A percentile compares a stretch with the other conserved stretches of the same genome.
Evolutionary conservation across 2,888 invertebrate genomes (phyloP).

Genomic region (Lepidonotus clava): DNA sequence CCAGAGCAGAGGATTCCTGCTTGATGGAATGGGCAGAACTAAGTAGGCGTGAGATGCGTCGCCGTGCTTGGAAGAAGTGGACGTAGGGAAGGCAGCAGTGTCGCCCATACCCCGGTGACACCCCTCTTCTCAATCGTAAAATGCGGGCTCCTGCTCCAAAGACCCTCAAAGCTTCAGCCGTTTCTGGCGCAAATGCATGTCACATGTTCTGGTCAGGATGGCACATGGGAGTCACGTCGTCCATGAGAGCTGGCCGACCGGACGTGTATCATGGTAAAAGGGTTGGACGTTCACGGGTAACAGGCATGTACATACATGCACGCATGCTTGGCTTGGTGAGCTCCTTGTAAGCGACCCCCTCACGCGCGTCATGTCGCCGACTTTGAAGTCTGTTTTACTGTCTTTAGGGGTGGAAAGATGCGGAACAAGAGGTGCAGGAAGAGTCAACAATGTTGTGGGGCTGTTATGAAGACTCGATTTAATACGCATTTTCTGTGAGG

Average conservation of each 20-base stretch:
- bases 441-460: neutral
- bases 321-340: neutral
- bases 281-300: too few relatives aligned
- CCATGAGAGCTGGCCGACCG: neutral
- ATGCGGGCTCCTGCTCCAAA: neutral
- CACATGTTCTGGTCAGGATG: constrained; percentile 9
- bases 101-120: neutral
- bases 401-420: neutral
- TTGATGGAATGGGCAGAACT: constrained; percentile 5
- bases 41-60: constrained; percentile 1
- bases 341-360: neutral
- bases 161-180: constrained; percentile 8
- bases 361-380: neutral
- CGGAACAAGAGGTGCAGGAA: constrained; percentile 3
- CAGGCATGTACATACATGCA: neutral
- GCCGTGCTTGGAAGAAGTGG: neutral
- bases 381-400: neutral
- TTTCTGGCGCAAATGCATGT: constrained; percentile 10
- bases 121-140: neutral
- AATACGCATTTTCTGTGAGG: too few relatives aligned
- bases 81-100: neutral
- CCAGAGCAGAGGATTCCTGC: neutral
- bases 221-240: neutral
- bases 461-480: neutral
- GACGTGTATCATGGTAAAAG: too few relatives aligned